phyloP scores from a whole-genome alignment of 37 sponge, comb jelly and placozoan genomes.

The Petrosia ficiformis region DNA sequence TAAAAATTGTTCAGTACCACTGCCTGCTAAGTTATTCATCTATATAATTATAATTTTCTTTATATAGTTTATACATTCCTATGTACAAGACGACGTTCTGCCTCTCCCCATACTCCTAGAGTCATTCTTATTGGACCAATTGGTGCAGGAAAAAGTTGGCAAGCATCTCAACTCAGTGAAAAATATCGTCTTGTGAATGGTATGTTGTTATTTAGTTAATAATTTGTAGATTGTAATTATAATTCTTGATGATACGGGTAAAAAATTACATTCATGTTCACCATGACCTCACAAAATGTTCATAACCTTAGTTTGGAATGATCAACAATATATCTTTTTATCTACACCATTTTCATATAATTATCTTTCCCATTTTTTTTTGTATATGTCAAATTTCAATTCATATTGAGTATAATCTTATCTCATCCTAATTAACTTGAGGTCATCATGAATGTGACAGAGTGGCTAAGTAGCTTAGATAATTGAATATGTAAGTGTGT shows the following conservation, averaged over 20 bases:
- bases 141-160: slow-evolving; percentile 87
- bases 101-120: slow-evolving; percentile 82
- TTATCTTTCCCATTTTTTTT: too few species aligned
- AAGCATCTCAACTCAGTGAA: slow-evolving; percentile 70
- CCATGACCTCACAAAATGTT: too few species aligned
- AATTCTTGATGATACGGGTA: background rate
- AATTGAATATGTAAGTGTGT: too few species aligned
- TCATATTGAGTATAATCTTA: background rate
- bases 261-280: too few species aligned
- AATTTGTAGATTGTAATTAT: background rate
- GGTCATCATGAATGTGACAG: background rate
- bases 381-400: too few species aligned
- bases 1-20: too few species aligned
- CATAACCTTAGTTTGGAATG: too few species aligned
- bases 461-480: too few species aligned
- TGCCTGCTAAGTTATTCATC: too few species aligned
- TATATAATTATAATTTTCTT: too few species aligned
- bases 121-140: slow-evolving; percentile 88
- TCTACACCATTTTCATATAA: too few species aligned
- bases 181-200: slow-evolving; percentile 84
- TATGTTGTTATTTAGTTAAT: slow-evolving; percentile 5
- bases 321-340: too few species aligned
- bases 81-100: slow-evolving; percentile 30
- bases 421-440: background rate
- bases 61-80: slow-evolving; percentile 55